Base-by-base conservation (phyloP, 2,888 invertebrate genomes). In the Tineola bisselliella region DNA sequence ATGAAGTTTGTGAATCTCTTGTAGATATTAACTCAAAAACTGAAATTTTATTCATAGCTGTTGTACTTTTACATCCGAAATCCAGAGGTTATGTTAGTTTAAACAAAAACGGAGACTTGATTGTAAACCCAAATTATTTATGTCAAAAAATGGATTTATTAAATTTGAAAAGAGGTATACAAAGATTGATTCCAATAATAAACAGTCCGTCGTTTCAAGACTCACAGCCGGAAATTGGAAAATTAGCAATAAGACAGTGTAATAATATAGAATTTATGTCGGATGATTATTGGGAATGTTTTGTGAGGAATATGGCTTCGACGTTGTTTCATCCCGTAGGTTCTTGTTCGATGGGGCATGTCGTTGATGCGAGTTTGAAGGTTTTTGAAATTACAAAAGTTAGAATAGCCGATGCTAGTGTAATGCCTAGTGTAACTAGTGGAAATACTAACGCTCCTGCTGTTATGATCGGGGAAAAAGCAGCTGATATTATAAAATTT, bases 391-490 rank as follows among this genome's bases (percentile, higher is more conserved):
- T 90, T 0, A 74, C 77, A 60, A 77, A 87, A 0, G 70, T 92
- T 8, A 76, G 90, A 48, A 90, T 91, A 4, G 90, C 90, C 3
- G 91, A 91, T 64, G 89, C 90, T 0, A 90, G 90, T 63, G 79
- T 91, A 30, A 91, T 91, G 88, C 91, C 91, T 0, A 77, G 77
- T 33, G 88, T 90, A 0, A 76, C 82, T 0, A 88, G 89, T 3
- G 91, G 90, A 0, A 90, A 91, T 66, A 89, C 88, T 0, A 89
- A 90, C 64, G 90, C 90, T 0, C 89, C 90, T 0, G 77, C 83
- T 0, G 86, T 90, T 4, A 91, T 91, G 90, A 89, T 90, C 8
- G 91, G 82, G 0, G 91, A 91, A 68, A 90, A 89, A 68, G 89
- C 88, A 0, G 75, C 88, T 0, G 90, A 91, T 68, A 74, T 90